phyloP scores from a whole-genome alignment of 2,888 invertebrate species.

The Trichogramma evanescens region DNA sequence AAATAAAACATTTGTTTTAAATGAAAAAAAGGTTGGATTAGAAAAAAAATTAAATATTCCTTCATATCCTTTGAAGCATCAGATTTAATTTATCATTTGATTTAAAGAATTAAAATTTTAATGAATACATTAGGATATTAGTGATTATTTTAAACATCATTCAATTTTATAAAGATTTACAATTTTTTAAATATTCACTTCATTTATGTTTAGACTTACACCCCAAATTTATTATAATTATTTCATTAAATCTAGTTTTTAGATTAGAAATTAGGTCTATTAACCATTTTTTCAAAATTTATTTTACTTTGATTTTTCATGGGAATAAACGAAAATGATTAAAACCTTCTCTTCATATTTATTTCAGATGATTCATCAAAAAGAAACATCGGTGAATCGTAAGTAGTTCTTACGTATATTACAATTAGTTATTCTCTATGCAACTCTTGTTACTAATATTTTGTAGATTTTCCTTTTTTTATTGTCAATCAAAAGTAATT shows the following conservation, averaged over 20 bases:
- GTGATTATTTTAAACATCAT: no score
- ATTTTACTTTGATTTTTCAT: slow-evolving; percentile 1
- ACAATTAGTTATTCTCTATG: neutral
- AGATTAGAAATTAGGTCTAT: no score
- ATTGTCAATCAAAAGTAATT: slow-evolving; percentile 1
- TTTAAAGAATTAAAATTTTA: no score
- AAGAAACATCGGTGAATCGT: slow-evolving; percentile 44
- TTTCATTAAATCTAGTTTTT: no score
- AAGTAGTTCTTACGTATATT: slow-evolving; percentile 32
- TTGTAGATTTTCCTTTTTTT: slow-evolving; percentile 12
- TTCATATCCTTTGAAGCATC: no score
- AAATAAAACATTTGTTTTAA: slow-evolving; percentile 46
- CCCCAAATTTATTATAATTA: no score
- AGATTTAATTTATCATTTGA: no score
- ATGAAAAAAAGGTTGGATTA: slow-evolving; percentile 15
- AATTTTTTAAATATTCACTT: no score
- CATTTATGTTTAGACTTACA: no score
- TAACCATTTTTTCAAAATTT: neutral
- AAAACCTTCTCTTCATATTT: slow-evolving; percentile 11
- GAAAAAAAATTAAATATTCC: no score
- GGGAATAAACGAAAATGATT: neutral
- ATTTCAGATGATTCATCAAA: slow-evolving; percentile 39
- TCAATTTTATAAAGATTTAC: no score
- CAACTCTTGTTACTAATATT: slow-evolving; percentile 15
- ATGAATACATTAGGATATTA: no score